Base-by-base conservation (phyloP, 2,888 invertebrate species). In the Pheosia tremula region DNA sequence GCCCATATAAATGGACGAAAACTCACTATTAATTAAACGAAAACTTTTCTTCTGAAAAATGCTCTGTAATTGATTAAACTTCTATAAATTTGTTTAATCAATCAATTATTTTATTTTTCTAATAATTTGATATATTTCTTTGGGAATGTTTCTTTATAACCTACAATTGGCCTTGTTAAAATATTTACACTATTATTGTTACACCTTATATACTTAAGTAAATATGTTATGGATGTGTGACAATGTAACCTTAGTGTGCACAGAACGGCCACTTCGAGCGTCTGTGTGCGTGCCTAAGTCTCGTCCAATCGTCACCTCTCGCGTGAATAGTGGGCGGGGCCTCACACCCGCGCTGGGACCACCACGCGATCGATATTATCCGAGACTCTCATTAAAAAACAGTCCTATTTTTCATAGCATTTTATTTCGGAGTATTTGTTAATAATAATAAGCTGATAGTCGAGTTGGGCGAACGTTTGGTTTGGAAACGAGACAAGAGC, bases 281-380 rank as follows among this genome's bases (percentile, higher is more conserved):
- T 56, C 47, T 57, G n/a, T 37, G 57, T 68, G 64, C 67, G 72
- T 74, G 67, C 58, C 57, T 57, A 65, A 75, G 72, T 75, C 76
- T 78, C 83, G 86, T 84, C 93, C 93, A 93, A 93, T 93, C 92
- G 86, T 89, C 92, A 93, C 93, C 88, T 88, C 68, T 82, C 87
- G 93, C 85, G 93, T 90, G 89, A 93, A 92, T 86, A 78, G 90
- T 86, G 79, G 93, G 93, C 89, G 92, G 79, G 78, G 91, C 85
- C 80, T 84, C 74, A 89, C 91, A 89, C 90, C 84, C 80, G 69
- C 67, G 72, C 78, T 74, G 80, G 76, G 78, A 75, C 82, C 76
- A 79, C 83, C 78, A 78, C 64, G 71, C 80, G 74, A 88, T 87
- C 86, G 87, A 88, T 88, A 68, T 70, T 70, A 66, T 77, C 77